Conservation (phyloP, 2,888 invertebrate species). For the Pterostichus madidus region DNA sequence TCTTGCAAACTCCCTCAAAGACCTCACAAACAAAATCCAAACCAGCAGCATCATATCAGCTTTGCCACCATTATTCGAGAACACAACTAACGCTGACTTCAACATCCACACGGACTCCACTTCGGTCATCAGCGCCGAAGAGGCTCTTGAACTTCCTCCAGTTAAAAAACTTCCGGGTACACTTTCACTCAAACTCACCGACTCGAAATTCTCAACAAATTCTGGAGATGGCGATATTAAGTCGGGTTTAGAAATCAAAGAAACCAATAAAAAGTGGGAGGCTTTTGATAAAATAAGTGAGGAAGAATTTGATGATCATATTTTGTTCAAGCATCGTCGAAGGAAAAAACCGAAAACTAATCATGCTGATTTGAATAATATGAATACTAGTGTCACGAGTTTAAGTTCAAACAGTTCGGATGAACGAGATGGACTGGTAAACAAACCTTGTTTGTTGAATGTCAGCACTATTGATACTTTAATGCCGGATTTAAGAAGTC, state of each 20-base stretch:
- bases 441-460: conserved; percentile 77
- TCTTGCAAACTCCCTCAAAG: conserved; percentile 73
- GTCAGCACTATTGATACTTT: conserved; percentile 77
- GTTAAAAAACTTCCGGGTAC: conserved; percentile 78
- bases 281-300: conserved; percentile 86
- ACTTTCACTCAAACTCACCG: conserved; percentile 70
- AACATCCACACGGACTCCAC: conserved; percentile 77
- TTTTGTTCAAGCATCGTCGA: conserved; percentile 82
- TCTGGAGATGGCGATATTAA: conserved; percentile 29
- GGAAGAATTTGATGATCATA: conserved; percentile 86
- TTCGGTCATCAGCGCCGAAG: conserved; percentile 83
- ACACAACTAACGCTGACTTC: conserved; percentile 69
- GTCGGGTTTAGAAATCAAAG: conserved; percentile 50
- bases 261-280: conserved; percentile 79
- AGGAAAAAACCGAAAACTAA: conserved; percentile 73
- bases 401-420: conserved; percentile 74
- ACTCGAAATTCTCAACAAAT: no score
- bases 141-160: conserved; percentile 86
- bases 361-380: conserved; percentile 38
- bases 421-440: conserved; percentile 71
- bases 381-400: conserved; percentile 70
- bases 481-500: conserved; percentile 81
- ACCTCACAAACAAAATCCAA: conserved; percentile 74
- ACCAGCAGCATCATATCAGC: conserved; percentile 73
- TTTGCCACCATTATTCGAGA: conserved; percentile 72